A percentile compares a stretch with the other conserved stretches of the same genome.
phyloP scores from a whole-genome alignment of 2,888 invertebrate genomes.

The Apoderus coryli region DNA sequence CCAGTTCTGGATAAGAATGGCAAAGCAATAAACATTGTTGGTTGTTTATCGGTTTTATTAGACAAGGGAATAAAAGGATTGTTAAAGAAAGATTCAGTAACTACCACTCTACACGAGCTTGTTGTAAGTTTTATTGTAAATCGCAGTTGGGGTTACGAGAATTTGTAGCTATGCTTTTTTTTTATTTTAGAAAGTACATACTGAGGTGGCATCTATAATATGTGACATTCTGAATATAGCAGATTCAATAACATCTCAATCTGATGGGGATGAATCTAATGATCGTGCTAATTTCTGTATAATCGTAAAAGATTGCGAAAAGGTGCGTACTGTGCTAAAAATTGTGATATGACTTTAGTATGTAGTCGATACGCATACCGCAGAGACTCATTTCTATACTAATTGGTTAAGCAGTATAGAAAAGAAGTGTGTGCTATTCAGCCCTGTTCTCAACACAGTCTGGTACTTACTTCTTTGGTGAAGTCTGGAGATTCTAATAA shows the following conservation, averaged over 20 bases:
- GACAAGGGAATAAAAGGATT: slow-evolving; percentile 61
- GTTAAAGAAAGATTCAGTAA: slow-evolving; percentile 64
- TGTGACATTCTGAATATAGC: slow-evolving; percentile 73
- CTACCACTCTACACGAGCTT: slow-evolving; percentile 58
- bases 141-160: background rate
- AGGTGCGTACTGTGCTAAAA: no score
- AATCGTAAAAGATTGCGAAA: slow-evolving; percentile 65
- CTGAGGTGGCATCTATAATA: slow-evolving; percentile 67
- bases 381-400: no score
- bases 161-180: slow-evolving; percentile 8
- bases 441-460: no score
- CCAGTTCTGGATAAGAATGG: slow-evolving; percentile 48
- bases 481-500: no score
- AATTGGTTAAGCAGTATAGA: no score
- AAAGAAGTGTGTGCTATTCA: no score
- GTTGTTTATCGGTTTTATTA: slow-evolving; percentile 66
- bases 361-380: no score
- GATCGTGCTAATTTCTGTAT: slow-evolving; percentile 63
- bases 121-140: slow-evolving; percentile 39
- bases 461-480: no score
- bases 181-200: slow-evolving; percentile 51
- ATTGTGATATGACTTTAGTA: no score
- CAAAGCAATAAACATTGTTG: slow-evolving; percentile 50
- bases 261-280: slow-evolving; percentile 44
- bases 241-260: slow-evolving; percentile 63